Evolutionary conservation across 2,113 vertebrate genomes (phyloP), one percentile per base, ranked within the genome.

Genomic region (Phalacrocorax pelagicus): DNA sequence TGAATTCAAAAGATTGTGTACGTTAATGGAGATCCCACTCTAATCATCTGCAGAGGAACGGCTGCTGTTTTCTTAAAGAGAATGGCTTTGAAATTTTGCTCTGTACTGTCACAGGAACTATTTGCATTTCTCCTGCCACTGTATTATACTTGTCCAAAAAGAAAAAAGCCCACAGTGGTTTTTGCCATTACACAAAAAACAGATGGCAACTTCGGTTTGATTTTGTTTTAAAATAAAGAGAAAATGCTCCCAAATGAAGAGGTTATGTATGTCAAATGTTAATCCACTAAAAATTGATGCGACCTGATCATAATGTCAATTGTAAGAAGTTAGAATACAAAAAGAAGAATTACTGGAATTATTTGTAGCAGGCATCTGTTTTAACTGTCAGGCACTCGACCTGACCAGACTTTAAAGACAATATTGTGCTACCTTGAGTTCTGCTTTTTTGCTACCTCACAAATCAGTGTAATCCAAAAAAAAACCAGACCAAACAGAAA

Each of bases 391-490:
- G 59, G 67, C 55, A 70, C 54, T 85, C 2, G 4, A 88, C 71
- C 83, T 94, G 69, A 94, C 58, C 81, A 81, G 77, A 32, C 90
- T 94, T 83, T 92, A 82, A 95, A 95, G 87, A 87, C 65, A 95
- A 92, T 93, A 94, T 61, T 92, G 91, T 93, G 95, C 97, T 95
- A 98, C 98, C 97, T 98, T 95, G 95, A 92, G 90, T 96, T 97
- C 97, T 98, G 98, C 98, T 98, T 98, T 98, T 94, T 97, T 94
- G 80, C 93, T 97, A 73, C 96, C 88, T 93, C 91, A 90, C 98
- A 98, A 97, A 97, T 92, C 95, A 98, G 97, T 15, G 97, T 98
- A 98, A 98, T 97, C 94, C 95, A 97, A 98, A 97, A 98, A 96
- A 89, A 38, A 38, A 91, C 93, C 94, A 97, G 95, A 97, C 84